Percentiles rank a stretch among this genome's conserved stretches.
Conservation (phyloP, 2,113 vertebrate species). For the Melanocharis versteri region DNA sequence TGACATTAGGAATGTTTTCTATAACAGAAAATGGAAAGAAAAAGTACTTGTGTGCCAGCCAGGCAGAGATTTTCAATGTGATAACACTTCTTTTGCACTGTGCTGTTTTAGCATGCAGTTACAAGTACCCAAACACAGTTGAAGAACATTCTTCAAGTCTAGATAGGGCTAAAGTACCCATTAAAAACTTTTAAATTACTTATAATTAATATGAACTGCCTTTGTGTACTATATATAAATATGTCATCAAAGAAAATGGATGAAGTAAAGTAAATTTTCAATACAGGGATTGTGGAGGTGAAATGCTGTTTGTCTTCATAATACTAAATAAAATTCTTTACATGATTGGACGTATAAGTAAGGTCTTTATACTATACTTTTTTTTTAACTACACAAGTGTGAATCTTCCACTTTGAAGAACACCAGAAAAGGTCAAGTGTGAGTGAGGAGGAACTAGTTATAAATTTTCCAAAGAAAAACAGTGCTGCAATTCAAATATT, state of each 20-base stretch:
- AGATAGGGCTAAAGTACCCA: neutral
- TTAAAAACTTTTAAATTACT: neutral
- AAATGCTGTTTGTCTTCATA: neutral
- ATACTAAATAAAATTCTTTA: neutral
- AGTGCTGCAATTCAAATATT: neutral
- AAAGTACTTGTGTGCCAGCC: neutral
- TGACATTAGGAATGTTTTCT: slow-evolving; percentile 1
- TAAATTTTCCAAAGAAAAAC: neutral
- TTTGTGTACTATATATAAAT: neutral
- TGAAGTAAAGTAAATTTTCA: neutral
- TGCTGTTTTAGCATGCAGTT: neutral
- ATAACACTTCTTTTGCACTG: neutral
- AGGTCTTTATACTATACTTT: neutral
- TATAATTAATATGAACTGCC: neutral
- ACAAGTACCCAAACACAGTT: neutral
- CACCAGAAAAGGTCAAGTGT: neutral
- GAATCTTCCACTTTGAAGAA: neutral
- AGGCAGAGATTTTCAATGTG: neutral
- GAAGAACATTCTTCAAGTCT: neutral
- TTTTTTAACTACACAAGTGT: neutral
- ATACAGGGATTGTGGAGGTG: neutral
- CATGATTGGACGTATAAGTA: neutral
- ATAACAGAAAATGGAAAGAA: neutral
- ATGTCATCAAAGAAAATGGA: neutral
- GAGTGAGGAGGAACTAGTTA: neutral